Evolutionary conservation across 1,140 invertebrate species (phyloP).

Genomic region (Nixonia krombeini): DNA sequence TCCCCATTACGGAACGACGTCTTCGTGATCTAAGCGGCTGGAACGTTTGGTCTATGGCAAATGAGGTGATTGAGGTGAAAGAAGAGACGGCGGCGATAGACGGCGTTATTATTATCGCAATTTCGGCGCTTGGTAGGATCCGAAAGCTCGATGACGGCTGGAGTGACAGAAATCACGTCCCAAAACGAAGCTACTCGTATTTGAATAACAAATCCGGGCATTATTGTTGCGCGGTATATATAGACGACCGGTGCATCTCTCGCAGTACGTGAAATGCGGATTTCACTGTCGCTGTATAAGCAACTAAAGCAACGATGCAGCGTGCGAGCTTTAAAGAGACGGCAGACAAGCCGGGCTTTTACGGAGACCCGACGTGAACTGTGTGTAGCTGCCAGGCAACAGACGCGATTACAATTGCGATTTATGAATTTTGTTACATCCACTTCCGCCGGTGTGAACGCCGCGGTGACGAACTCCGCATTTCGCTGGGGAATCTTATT

Average conservation of each 20-base stretch:
- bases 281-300: conserved; percentile 22
- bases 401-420: too few relatives aligned
- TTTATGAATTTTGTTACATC: too few relatives aligned
- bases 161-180: conserved; percentile 45
- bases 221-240: conserved; percentile 37
- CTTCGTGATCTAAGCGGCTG: not conserved
- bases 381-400: too few relatives aligned
- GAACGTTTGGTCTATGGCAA: conserved; percentile 25
- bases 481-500: too few relatives aligned
- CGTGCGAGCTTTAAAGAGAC: too few relatives aligned
- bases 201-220: conserved; percentile 46
- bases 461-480: too few relatives aligned
- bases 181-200: conserved; percentile 39
- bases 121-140: conserved; percentile 31
- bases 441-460: too few relatives aligned
- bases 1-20: too few relatives aligned
- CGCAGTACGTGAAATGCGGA: conserved; percentile 26
- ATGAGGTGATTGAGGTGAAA: conserved; percentile 32
- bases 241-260: conserved; percentile 20
- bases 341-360: too few relatives aligned
- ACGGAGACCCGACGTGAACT: too few relatives aligned
- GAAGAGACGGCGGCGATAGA: conserved; percentile 14
- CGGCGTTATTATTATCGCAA: conserved; percentile 40
- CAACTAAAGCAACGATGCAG: conserved; percentile 2
- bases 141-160: conserved; percentile 37